Conservation (phyloP, 2,797 vertebrate genomes). For the Gambusia yucatana region DNA sequence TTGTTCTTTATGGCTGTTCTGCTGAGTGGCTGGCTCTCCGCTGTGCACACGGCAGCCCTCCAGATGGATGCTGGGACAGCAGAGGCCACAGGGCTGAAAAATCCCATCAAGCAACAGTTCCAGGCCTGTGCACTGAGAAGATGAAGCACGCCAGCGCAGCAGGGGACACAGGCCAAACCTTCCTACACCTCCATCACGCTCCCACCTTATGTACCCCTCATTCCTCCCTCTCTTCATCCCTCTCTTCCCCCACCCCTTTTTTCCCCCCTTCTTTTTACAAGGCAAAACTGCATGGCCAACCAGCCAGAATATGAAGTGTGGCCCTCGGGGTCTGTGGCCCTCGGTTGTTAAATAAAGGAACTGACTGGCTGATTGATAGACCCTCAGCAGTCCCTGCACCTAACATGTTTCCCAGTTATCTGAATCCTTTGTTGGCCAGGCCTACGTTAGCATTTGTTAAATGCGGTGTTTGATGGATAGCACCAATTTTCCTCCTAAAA, state of each 20-base stretch:
- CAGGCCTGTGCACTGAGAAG: constrained; percentile 82
- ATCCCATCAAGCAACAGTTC: constrained; percentile 85
- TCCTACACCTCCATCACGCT: constrained; percentile 64
- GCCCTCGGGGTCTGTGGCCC: constrained; percentile 86
- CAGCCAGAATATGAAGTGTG: constrained; percentile 81
- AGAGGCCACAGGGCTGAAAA: constrained; percentile 83
- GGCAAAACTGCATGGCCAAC: constrained; percentile 77
- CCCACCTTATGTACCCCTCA: constrained; percentile 61
- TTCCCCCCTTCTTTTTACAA: constrained; percentile 55
- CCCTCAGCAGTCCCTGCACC: constrained; percentile 81
- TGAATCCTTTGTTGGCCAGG: constrained; percentile 78
- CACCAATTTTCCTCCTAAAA: constrained; percentile 84
- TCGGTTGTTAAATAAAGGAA: constrained; percentile 93
- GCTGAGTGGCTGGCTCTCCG: constrained; percentile 71
- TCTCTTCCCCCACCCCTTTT: constrained; percentile 49
- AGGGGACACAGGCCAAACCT: constrained; percentile 78
- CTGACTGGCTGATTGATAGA: constrained; percentile 88
- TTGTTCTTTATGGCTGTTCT: constrained; percentile 73
- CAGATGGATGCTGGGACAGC: constrained; percentile 78
- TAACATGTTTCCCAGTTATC: constrained; percentile 79
- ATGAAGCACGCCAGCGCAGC: constrained; percentile 80
- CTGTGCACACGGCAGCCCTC: constrained; percentile 73
- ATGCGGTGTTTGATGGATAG: constrained; percentile 84
- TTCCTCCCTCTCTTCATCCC: constrained; percentile 59
- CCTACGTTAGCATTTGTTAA: constrained; percentile 81